These are phyloP conservation scores for Antigone vipio DNA, from an alignment of 2,113 vertebrate genomes.

Conservation along the genomic window DNA sequence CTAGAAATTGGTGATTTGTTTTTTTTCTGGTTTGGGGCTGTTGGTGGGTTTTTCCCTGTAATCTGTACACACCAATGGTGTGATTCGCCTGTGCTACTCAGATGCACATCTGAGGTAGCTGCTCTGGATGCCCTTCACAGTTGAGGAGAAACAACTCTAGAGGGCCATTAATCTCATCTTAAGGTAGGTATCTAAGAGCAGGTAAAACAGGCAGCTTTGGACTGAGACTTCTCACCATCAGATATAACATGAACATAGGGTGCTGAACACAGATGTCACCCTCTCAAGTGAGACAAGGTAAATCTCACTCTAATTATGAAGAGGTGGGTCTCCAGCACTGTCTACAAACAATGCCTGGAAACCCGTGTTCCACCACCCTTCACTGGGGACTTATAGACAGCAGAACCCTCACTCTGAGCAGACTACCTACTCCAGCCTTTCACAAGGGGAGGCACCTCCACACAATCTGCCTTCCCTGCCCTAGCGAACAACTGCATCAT, in stretches of 20 bases:
- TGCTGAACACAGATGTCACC: neutral
- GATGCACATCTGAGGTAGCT: neutral
- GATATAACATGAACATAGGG: neutral
- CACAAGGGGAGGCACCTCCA: neutral
- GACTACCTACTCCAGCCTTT: neutral
- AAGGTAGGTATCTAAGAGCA: neutral
- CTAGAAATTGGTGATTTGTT: neutral
- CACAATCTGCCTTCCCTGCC: neutral
- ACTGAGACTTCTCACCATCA: neutral
- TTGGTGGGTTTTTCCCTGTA: neutral
- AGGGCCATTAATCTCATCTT: neutral
- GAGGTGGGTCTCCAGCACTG: neutral
- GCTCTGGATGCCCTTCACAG: neutral
- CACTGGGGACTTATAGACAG: neutral
- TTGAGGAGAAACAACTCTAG: neutral
- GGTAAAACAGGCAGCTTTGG: neutral
- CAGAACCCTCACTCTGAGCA: neutral
- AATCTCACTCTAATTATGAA: neutral
- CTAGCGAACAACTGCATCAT: neutral
- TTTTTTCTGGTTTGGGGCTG: neutral
- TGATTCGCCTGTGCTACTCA: neutral
- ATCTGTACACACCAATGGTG: neutral
- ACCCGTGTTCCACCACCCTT: neutral
- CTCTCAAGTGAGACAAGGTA: neutral
- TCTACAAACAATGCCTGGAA: neutral